These are phyloP conservation scores for Etia nguti DNA, from an alignment of 2,113 vertebrate species.

Conservation along the genomic window DNA sequence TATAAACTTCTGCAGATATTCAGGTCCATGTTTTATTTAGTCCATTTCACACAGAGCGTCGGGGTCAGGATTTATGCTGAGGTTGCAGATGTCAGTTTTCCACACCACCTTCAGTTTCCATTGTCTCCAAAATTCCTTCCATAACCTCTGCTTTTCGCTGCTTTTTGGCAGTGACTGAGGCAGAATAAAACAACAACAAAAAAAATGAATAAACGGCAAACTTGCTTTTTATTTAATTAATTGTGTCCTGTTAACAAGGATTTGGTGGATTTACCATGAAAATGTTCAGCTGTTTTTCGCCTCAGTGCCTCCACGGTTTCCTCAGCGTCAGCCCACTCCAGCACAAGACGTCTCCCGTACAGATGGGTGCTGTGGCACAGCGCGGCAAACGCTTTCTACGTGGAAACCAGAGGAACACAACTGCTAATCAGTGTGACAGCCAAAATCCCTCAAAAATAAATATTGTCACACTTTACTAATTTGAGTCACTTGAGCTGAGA, in stretches of 20 bases:
- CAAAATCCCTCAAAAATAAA: neutral
- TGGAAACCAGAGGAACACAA: neutral
- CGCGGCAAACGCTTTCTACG: slow-evolving; percentile 87
- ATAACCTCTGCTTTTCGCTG: slow-evolving; percentile 73
- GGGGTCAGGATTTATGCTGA: neutral
- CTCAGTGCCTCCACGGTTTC: slow-evolving; percentile 85
- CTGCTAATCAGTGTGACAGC: neutral
- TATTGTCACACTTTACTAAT: neutral
- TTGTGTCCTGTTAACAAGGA: neutral
- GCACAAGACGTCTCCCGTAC: slow-evolving; percentile 89
- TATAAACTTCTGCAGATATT: neutral
- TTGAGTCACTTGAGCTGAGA: neutral
- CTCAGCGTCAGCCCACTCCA: slow-evolving; percentile 92
- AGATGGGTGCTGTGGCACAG: slow-evolving; percentile 97
- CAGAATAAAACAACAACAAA: neutral
- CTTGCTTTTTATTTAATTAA: neutral
- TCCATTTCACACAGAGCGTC: neutral
- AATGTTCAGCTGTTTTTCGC: slow-evolving; percentile 85
- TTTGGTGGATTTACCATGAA: slow-evolving; percentile 77
- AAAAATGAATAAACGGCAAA: rapidly evolving
- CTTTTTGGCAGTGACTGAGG: slow-evolving; percentile 78
- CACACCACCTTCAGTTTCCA: slow-evolving; percentile 74
- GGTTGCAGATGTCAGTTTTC: slow-evolving; percentile 24
- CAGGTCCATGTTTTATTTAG: neutral
- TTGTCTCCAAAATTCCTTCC: slow-evolving; percentile 83